A percentile compares a stretch with the other conserved stretches of the same genome.
These are phyloP conservation scores for Zoroaster sp. DNA, from an alignment of 53 echinoderm and acorn worm species.

Conservation along the genomic window DNA sequence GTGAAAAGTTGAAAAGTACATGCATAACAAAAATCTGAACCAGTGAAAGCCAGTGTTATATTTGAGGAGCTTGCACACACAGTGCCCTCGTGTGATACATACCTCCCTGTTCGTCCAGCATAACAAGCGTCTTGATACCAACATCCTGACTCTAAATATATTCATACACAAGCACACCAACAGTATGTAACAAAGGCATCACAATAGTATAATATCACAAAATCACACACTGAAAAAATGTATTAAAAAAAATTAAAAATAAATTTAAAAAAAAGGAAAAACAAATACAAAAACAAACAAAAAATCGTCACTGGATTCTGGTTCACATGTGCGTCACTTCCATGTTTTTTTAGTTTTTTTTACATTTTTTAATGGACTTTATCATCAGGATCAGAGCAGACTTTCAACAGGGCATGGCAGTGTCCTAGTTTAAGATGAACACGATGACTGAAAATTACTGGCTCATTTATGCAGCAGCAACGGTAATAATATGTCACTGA, in stretches of 20 bases:
- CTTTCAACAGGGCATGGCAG: too few species aligned
- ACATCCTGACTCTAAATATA: conserved; percentile 93
- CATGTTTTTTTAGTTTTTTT: too few species aligned
- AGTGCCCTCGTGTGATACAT: conserved; percentile 60
- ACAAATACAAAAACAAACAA: not conserved
- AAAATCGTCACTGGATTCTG: too few species aligned
- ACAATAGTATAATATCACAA: not conserved
- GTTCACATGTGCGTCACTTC: too few species aligned
- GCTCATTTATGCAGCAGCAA: too few species aligned
- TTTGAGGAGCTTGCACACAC: not conserved
- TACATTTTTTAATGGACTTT: too few species aligned
- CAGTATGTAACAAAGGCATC: conserved; percentile 22
- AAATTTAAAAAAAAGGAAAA: not conserved
- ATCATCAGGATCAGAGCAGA: too few species aligned
- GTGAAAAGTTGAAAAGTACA: too few species aligned
- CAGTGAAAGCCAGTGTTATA: not conserved
- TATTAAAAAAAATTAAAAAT: not conserved
- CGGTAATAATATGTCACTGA: too few species aligned
- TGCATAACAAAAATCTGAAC: too few species aligned
- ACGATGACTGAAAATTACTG: too few species aligned
- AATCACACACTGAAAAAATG: not conserved
- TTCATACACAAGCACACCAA: conserved; percentile 41
- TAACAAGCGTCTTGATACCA: conserved; percentile 99
- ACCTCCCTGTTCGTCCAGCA: conserved; percentile 99
- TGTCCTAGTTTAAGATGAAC: too few species aligned